Evolutionary conservation across 2,797 vertebrate genomes (phyloP).

Genomic region (Rhinogobio ventralis): DNA sequence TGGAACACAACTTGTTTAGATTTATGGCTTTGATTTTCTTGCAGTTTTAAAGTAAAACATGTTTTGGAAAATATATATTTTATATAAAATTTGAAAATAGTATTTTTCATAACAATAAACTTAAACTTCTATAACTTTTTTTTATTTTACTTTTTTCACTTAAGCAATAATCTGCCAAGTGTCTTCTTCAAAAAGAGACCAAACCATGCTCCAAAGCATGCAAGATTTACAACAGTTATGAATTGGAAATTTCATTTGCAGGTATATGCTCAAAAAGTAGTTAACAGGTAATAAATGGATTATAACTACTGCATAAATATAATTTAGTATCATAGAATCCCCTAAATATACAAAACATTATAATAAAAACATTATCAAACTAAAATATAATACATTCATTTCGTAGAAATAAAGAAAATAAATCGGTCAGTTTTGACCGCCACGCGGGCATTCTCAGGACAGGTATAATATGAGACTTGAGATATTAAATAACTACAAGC

Average conservation of each 20-base stretch:
- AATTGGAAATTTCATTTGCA: too few species aligned
- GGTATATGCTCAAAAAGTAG: background rate
- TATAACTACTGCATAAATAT: background rate
- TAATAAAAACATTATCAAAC: background rate
- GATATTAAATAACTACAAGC: background rate
- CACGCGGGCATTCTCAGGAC: background rate
- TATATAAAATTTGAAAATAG: background rate
- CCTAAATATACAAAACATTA: background rate
- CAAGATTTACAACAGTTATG: background rate
- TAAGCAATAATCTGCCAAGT: too few species aligned
- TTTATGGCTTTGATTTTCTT: background rate
- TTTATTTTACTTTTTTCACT: too few species aligned
- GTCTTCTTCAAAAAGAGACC: background rate
- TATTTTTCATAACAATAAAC: background rate
- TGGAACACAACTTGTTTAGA: background rate
- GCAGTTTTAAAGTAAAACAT: background rate
- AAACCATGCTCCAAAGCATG: background rate
- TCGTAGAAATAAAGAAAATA: background rate
- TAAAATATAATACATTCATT: background rate
- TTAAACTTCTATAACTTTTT: too few species aligned
- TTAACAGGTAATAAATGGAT: background rate
- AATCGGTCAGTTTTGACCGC: background rate
- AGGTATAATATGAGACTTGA: background rate
- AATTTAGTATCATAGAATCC: background rate
- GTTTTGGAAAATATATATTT: background rate